Evolutionary conservation across 2,113 vertebrate genomes (phyloP), one percentile per base, ranked within the genome.

Genomic region (Panthera leo): DNA sequence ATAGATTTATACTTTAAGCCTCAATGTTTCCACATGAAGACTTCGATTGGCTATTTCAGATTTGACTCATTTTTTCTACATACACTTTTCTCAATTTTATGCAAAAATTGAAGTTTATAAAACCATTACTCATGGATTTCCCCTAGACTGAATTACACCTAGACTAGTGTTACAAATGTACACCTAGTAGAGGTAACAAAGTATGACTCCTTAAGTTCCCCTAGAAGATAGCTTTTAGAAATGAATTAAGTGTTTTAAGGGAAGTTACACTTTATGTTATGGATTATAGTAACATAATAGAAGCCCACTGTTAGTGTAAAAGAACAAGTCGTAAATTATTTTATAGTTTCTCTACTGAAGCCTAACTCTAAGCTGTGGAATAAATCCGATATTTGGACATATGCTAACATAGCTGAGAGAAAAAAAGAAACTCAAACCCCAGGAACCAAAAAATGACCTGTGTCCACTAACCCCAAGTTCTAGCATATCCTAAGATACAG

Each of bases 71-170:
- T 36, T 76, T 95, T 70, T 86, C 6, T 7, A 89, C 93, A 89
- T 76, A 29, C 19, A 71, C 8, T 88, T 95, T 95, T 48, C n/a
- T 65, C 21, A 63, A 58, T 42, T 88, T 80, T 92, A 80, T 48
- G 45, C 65, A 96, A 25, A 90, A 70, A 90, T 1, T 82, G 3
- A 76, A 94, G 71, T 58, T 96, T 88, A 85, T n/a, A 76, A 89
- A 90, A 90, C 53, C 0, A 27, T 93, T 82, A 65, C 58, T 89
- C 3, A 58, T 16, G 18, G 11, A 86, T 68, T 94, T 73, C 29
- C 31, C 45, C 2, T 51, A 87, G 51, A 92, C 45, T 6, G 51
- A 63, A 91, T 48, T 48, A 25, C 9, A 53, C 7, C 23, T 9
- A 63, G 39, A 61, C 34, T 7, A 73, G 65, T 34, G 39, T 51